A percentile compares a stretch with the other conserved stretches of the same genome.
Conservation (phyloP, 1,140 invertebrate species). For the Bombus sylvicola region DNA sequence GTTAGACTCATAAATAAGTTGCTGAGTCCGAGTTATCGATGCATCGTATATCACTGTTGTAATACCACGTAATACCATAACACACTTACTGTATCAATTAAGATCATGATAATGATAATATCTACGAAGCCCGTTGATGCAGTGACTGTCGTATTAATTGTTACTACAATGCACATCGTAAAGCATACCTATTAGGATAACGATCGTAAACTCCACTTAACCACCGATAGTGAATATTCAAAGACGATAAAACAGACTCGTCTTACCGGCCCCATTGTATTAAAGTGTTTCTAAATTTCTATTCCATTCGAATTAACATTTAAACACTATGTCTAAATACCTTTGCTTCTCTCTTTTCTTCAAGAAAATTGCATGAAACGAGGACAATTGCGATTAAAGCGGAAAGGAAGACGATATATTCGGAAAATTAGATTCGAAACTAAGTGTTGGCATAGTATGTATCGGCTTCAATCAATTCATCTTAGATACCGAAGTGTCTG, state of each 20-base stretch:
- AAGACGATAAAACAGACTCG: background rate
- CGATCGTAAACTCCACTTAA: background rate
- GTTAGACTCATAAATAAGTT: background rate
- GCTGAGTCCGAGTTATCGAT: background rate
- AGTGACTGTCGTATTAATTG: conserved; percentile 21
- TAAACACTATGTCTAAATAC: too few relatives aligned
- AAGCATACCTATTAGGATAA: background rate
- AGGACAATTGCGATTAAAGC: too few relatives aligned
- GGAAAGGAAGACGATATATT: background rate
- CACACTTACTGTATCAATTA: conserved; percentile 23
- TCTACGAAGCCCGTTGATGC: conserved; percentile 3
- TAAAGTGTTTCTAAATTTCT: too few relatives aligned
- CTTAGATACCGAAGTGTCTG: background rate
- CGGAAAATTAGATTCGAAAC: background rate
- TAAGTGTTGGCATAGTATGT: background rate
- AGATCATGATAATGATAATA: conserved; percentile 29
- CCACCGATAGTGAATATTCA: background rate
- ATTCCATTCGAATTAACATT: too few relatives aligned
- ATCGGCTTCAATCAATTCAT: background rate
- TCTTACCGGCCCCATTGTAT: too few relatives aligned
- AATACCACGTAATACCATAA: background rate
- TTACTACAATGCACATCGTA: background rate
- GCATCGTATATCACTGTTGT: background rate
- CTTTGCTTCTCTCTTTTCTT: too few relatives aligned
- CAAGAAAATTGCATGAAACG: too few relatives aligned